Conservation (phyloP, 2,888 invertebrate genomes). For the Dicranocentrus wangi region DNA sequence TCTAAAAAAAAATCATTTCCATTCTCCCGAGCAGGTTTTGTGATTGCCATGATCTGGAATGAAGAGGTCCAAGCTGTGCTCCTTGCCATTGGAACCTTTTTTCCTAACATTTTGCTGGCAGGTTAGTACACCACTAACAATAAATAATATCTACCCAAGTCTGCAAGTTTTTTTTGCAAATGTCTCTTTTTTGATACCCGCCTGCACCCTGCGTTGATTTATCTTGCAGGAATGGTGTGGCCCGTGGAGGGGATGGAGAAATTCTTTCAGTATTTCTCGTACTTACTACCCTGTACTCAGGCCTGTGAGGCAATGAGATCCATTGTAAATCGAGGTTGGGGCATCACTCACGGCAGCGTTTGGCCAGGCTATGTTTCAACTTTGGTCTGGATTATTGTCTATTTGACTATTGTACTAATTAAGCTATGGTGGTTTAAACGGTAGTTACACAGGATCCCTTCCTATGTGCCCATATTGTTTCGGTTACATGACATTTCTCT, state of each 20-base stretch:
- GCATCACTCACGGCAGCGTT: conserved; percentile 50
- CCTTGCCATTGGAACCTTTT: conserved; percentile 62
- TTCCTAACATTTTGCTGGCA: conserved; percentile 46
- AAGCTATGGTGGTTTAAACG: no score
- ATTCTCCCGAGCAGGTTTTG: conserved; percentile 81
- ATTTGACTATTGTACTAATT: no score
- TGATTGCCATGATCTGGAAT: conserved; percentile 92
- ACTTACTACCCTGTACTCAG: conserved; percentile 71
- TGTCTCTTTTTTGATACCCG: no score
- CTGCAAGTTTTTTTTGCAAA: no score
- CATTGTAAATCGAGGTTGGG: conserved; percentile 45
- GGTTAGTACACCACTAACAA: no score
- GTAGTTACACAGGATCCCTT: no score
- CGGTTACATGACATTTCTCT: no score
- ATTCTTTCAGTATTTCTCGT: conserved; percentile 75
- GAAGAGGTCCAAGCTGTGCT: conserved; percentile 93
- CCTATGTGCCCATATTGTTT: no score
- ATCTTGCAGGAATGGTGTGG: conserved; percentile 96
- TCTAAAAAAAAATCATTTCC: not conserved
- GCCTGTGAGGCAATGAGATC: conserved; percentile 47
- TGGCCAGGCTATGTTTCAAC: conserved; percentile 58
- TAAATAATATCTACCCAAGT: no score
- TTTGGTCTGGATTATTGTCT: not conserved
- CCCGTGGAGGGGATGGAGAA: conserved; percentile 95
- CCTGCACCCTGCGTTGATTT: no score